phyloP scores from a whole-genome alignment of 2,113 vertebrate species.

The Saguinus midas region DNA sequence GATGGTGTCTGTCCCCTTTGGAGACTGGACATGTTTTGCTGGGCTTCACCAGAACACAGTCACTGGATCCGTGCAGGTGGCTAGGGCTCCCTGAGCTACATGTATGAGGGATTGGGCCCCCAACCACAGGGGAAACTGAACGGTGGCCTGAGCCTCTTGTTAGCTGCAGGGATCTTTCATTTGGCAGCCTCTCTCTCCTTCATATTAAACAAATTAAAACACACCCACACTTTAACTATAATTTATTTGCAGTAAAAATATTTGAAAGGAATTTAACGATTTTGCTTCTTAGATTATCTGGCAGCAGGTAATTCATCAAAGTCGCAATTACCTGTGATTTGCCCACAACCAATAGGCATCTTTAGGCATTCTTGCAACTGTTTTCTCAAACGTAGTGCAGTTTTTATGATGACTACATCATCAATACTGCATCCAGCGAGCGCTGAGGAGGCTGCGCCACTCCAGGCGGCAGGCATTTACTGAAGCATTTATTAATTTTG shows the following conservation, averaged over 20 bases:
- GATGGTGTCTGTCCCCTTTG: neutral
- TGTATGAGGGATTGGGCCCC: neutral
- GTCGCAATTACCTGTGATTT: conserved; percentile 49
- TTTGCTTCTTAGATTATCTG: conserved; percentile 66
- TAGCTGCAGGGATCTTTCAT: neutral
- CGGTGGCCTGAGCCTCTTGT: neutral
- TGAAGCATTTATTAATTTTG: conserved; percentile 67
- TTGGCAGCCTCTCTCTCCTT: neutral
- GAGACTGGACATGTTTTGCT: neutral
- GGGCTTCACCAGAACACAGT: neutral
- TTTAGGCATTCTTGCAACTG: neutral
- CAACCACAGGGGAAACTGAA: rapidly evolving
- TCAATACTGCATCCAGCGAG: neutral
- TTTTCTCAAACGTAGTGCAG: conserved; percentile 25
- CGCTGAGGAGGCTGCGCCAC: rapidly evolving
- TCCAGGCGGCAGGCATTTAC: neutral
- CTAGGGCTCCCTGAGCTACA: rapidly evolving
- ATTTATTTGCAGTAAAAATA: conserved; percentile 69
- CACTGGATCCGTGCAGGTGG: neutral
- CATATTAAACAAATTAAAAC: conserved; percentile 52
- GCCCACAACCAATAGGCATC: neutral
- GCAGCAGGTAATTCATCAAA: conserved; percentile 45
- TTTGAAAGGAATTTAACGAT: conserved; percentile 70
- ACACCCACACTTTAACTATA: conserved; percentile 44
- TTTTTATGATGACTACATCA: neutral